These are phyloP conservation scores for Zelostemma sp. DNA, from an alignment of 1,140 invertebrate species.

Conservation along the genomic window DNA sequence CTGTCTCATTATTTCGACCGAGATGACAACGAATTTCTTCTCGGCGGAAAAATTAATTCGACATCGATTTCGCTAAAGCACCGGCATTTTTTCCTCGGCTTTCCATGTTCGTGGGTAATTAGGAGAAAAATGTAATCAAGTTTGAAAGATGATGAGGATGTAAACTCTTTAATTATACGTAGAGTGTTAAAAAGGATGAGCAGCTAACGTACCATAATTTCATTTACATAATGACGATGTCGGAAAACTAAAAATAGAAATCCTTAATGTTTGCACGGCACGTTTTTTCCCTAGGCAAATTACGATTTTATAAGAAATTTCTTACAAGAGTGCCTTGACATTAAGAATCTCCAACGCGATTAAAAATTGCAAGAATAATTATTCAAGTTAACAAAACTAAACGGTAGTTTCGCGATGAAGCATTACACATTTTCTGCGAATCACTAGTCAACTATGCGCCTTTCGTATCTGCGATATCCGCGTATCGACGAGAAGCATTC, in stretches of 20 bases:
- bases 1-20: conserved; percentile 3
- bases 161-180: conserved; percentile 1
- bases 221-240: background rate
- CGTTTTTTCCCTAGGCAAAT: no score
- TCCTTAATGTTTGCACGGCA: no score
- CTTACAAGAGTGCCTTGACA: background rate
- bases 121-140: background rate
- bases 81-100: background rate
- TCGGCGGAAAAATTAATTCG: no score
- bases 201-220: conserved; percentile 1
- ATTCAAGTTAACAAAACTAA: conserved; percentile 11
- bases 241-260: background rate
- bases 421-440: conserved; percentile 41
- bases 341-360: background rate
- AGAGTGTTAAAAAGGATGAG: background rate
- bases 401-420: conserved; percentile 35
- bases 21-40: background rate
- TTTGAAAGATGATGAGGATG: conserved; percentile 1
- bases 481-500: conserved; percentile 25
- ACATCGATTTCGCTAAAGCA: no score
- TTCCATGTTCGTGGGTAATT: background rate
- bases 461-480: conserved; percentile 22
- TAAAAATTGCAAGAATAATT: background rate
- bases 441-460: conserved; percentile 31
- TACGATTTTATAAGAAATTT: no score